Conservation (phyloP, 1,140 invertebrate genomes). For the Philotrypesis tridentata region DNA sequence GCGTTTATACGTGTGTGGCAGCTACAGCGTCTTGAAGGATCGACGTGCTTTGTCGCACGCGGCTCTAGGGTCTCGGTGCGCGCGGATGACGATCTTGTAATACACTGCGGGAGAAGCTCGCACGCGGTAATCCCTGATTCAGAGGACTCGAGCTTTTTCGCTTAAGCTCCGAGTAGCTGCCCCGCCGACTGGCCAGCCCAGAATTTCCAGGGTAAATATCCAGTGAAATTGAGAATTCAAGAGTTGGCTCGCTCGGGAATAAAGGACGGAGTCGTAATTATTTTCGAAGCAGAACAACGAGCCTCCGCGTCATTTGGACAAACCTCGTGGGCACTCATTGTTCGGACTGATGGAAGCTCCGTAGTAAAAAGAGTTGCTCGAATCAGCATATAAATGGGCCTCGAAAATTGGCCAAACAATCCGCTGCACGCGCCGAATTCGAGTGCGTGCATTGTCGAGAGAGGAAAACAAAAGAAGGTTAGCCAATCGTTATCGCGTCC, state of each 20-base stretch:
- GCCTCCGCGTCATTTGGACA: too few species aligned
- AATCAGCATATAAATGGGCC: neutral
- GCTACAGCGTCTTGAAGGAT: constrained; percentile 62
- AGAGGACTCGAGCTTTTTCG: constrained; percentile 29
- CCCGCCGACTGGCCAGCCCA: neutral
- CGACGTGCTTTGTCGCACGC: neutral
- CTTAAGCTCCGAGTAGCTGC: neutral
- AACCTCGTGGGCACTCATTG: too few species aligned
- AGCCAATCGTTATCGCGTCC: constrained; percentile 44
- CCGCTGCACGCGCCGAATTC: neutral
- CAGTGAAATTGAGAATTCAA: constrained; percentile 13
- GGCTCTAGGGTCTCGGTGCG: neutral
- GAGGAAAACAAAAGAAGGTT: neutral
- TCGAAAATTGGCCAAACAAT: neutral
- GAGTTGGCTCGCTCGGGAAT: neutral
- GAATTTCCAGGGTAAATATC: neutral
- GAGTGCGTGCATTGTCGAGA: too few species aligned
- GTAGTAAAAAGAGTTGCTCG: neutral
- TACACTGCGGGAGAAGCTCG: neutral
- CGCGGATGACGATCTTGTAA: neutral
- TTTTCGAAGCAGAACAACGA: neutral
- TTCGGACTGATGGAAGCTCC: too few species aligned
- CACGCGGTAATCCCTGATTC: constrained; percentile 22
- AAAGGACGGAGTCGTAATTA: neutral
- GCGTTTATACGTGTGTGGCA: neutral